These are phyloP conservation scores for Cynocephalus volans DNA, from an alignment of 2,113 vertebrate species.

Conservation along the genomic window DNA sequence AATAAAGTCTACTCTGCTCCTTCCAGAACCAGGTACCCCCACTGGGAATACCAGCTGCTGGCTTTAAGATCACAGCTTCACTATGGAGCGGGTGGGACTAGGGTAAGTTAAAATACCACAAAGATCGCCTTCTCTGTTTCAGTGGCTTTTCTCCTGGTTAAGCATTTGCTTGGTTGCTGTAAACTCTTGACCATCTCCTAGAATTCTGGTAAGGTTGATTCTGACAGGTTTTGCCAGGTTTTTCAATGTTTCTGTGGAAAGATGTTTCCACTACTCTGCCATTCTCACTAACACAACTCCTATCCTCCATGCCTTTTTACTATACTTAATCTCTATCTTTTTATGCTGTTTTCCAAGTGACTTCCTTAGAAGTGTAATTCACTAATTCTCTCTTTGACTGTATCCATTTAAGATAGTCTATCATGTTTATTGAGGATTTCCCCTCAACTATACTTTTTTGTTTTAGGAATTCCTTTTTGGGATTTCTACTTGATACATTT, in stretches of 20 bases:
- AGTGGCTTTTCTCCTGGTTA: conserved; percentile 2
- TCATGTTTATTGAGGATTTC: background rate
- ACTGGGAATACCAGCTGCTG: background rate
- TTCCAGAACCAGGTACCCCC: background rate
- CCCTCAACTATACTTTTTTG: background rate
- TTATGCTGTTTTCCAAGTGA: background rate
- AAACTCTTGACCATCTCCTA: background rate
- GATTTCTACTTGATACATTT: conserved; percentile 10
- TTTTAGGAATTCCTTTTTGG: background rate
- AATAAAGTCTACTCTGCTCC: conserved; percentile 1
- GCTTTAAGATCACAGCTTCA: background rate
- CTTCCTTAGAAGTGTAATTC: background rate
- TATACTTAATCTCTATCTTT: background rate
- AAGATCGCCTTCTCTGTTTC: background rate
- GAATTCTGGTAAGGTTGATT: background rate
- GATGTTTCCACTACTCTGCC: background rate
- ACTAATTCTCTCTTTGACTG: background rate
- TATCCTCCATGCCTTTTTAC: conserved; percentile 3
- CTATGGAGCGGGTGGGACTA: background rate
- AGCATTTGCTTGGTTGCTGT: background rate
- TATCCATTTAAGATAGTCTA: background rate
- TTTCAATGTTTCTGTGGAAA: background rate
- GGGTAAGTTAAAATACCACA: background rate
- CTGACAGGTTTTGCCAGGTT: background rate
- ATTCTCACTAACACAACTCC: background rate